A percentile compares a stretch with the other conserved stretches of the same genome.
phyloP scores from a whole-genome alignment of 1,140 invertebrate genomes.

The Reticulitermes speratus region DNA sequence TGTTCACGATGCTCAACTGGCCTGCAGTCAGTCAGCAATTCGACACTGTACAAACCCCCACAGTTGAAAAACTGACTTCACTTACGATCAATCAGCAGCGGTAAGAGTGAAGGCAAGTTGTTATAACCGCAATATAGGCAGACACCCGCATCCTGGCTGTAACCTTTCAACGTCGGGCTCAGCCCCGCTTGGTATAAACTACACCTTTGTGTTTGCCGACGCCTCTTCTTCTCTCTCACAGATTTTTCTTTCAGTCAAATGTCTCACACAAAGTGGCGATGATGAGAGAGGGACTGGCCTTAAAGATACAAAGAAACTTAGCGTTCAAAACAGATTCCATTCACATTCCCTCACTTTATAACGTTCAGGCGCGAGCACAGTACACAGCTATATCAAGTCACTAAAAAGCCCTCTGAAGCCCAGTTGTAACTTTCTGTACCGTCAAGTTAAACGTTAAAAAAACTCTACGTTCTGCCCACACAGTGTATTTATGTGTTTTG shows the following conservation, averaged over 20 bases:
- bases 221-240: background rate
- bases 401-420: too few relatives aligned
- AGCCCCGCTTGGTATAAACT: background rate
- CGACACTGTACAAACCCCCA: too few relatives aligned
- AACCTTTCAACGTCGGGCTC: background rate
- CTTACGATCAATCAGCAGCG: too few relatives aligned
- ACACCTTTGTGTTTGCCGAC: background rate
- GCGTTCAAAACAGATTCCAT: background rate
- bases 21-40: too few relatives aligned
- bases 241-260: slow-evolving; percentile 11
- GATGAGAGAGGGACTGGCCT: background rate
- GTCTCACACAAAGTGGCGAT: background rate
- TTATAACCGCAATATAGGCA: background rate
- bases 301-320: background rate
- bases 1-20: too few relatives aligned
- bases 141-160: background rate
- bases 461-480: too few relatives aligned
- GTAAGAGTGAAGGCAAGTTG: background rate
- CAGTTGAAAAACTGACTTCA: too few relatives aligned
- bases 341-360: background rate
- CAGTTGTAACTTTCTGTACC: too few relatives aligned
- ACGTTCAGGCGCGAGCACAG: background rate
- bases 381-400: background rate
- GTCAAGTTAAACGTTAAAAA: background rate
- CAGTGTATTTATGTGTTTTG: too few relatives aligned